Evolutionary conservation across 1,140 invertebrate species (phyloP).

Genomic region (Ips nitidus): DNA sequence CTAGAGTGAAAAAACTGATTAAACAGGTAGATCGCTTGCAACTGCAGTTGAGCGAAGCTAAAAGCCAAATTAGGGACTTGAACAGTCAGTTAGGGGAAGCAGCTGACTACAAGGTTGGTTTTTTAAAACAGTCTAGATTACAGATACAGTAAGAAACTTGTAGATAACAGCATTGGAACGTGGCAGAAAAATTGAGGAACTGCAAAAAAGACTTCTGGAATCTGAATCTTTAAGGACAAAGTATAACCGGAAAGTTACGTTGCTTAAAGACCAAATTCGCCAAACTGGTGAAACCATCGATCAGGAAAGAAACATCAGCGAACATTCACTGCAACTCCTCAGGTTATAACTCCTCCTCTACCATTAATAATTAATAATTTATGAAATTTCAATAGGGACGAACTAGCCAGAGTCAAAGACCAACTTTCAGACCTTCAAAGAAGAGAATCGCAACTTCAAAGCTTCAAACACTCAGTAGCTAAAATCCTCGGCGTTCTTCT

Average conservation of each 20-base stretch:
- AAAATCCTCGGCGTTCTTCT: constrained; percentile 67
- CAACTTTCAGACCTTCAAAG: constrained; percentile 69
- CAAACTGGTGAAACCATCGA: constrained; percentile 65
- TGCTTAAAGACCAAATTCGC: constrained; percentile 70
- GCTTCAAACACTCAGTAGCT: constrained; percentile 68
- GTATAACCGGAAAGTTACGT: constrained; percentile 69
- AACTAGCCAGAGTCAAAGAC: constrained; percentile 70
- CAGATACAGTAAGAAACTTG: constrained; percentile 14
- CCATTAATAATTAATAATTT: constrained; percentile 3
- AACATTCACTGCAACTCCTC: constrained; percentile 65
- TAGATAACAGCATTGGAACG: constrained; percentile 80
- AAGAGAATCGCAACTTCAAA: constrained; percentile 72
- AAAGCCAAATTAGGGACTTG: constrained; percentile 70
- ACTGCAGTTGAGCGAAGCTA: constrained; percentile 70
- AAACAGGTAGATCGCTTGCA: constrained; percentile 76
- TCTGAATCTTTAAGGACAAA: constrained; percentile 69
- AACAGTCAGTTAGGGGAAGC: constrained; percentile 78
- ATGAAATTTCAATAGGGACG: constrained; percentile 57
- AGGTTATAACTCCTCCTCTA: constrained; percentile 9
- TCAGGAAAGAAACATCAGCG: constrained; percentile 69
- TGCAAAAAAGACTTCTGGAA: constrained; percentile 74
- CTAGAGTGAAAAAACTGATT: constrained; percentile 71
- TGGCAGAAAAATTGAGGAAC: constrained; percentile 78
- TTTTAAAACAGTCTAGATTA: not conserved
- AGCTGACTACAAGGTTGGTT: constrained; percentile 75